Percentiles rank a stretch among this genome's conserved stretches.
These are phyloP conservation scores for Eubucco bourcierii DNA, from an alignment of 2,113 vertebrate genomes.

Conservation along the genomic window DNA sequence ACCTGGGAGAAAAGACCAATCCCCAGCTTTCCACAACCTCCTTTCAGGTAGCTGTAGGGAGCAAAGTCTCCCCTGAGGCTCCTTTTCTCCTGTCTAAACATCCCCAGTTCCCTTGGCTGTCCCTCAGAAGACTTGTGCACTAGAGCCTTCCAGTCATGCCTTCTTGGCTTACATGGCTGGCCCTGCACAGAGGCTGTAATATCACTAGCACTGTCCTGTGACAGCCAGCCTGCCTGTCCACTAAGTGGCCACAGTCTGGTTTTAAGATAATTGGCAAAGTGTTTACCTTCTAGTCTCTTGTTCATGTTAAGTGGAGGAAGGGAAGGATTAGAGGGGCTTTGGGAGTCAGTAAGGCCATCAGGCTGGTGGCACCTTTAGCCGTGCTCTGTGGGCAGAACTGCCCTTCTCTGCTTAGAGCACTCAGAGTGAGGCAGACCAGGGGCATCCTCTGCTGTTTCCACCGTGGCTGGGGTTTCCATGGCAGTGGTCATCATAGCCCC, in stretches of 20 bases:
- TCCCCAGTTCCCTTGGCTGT: too few species aligned
- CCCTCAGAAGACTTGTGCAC: too few species aligned
- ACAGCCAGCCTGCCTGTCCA: accelerated
- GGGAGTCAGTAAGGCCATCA: neutral
- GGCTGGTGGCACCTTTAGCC: neutral
- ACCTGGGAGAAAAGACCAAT: too few species aligned
- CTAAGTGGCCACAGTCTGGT: neutral
- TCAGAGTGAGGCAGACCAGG: neutral
- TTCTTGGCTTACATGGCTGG: accelerated
- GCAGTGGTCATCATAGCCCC: neutral
- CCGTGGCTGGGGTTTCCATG: neutral
- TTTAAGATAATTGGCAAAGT: neutral
- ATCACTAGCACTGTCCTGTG: neutral
- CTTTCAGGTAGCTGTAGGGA: too few species aligned
- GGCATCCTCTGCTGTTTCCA: neutral
- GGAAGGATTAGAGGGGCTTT: neutral
- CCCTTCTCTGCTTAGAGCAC: neutral
- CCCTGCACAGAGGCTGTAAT: accelerated
- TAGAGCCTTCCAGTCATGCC: too few species aligned
- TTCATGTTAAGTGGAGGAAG: neutral
- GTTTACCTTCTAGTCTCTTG: neutral
- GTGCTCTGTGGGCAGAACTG: neutral
- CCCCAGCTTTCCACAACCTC: too few species aligned
- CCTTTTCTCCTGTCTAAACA: too few species aligned
- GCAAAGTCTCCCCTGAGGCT: too few species aligned